Conservation (phyloP, 2,888 invertebrate genomes). For the Chrysina gloriosa region DNA sequence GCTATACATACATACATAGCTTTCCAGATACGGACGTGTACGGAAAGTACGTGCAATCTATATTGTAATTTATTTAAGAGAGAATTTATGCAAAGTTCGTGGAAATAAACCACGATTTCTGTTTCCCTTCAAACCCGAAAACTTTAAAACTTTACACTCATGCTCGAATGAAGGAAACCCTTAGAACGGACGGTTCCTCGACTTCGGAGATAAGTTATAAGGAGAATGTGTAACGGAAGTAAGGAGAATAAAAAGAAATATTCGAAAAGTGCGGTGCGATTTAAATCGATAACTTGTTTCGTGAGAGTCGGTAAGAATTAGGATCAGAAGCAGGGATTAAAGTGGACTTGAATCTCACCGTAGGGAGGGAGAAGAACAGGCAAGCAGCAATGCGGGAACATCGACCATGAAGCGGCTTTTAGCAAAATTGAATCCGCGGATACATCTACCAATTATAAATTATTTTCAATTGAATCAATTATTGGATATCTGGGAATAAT, state of each 20-base stretch:
- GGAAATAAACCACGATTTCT: conserved; percentile 32
- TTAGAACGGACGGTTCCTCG: background rate
- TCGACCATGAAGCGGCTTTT: conserved; percentile 39
- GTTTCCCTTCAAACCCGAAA: conserved; percentile 5
- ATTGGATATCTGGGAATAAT: conserved; percentile 39
- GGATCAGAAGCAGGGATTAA: conserved; percentile 43
- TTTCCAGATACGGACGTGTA: background rate
- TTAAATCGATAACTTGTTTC: conserved; percentile 41
- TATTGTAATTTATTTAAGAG: conserved; percentile 26
- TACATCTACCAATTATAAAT: conserved; percentile 43
- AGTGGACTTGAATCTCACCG: conserved; percentile 38
- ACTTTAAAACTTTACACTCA: conserved; percentile 40
- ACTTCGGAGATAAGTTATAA: conserved; percentile 15
- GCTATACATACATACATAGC: background rate
- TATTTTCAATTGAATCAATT: conserved; percentile 44
- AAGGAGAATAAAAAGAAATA: conserved; percentile 35
- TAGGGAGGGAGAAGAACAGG: background rate
- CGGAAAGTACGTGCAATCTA: background rate
- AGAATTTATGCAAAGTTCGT: conserved; percentile 33
- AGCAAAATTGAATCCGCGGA: conserved; percentile 43
- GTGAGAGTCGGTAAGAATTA: conserved; percentile 39
- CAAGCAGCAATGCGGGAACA: background rate
- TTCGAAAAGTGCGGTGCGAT: conserved; percentile 30
- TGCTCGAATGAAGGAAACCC: conserved; percentile 14
- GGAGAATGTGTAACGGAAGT: conserved; percentile 10